Evolutionary conservation across 2,888 invertebrate genomes (phyloP), one percentile per base, ranked within the genome.

Genomic region (Mythimna pallens): DNA sequence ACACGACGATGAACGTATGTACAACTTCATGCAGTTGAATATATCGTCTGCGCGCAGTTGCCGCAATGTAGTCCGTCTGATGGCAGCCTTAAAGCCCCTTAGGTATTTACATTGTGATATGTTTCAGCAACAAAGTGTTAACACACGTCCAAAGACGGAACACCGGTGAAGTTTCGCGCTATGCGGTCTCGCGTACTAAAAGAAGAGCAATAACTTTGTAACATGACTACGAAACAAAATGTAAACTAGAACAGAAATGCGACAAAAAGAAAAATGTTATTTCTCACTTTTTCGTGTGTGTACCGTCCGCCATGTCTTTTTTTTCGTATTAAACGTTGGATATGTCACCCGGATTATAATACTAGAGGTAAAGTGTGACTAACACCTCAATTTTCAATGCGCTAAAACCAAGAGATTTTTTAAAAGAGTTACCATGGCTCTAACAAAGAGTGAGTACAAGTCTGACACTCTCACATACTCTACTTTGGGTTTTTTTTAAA

Each of bases 181-280:
- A 14, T 70, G 77, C 30, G 62, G 82, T 82, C 47, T 81, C 59
- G 61, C 82, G 61, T 81, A 81, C 52, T 62, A 61, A 75, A 76
- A 76, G 40, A 81, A 62, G 57, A 43, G 25, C 34, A 63, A 63
- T 54, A 81, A 82, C 78, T 66, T 78, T 36, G 58, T 50, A 43
- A 50, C 58, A 57, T 17, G 52, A 66, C 43, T 52, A 36, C 50
- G 43, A 47, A 80, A 65, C 52, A 63, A 75, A 77, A 36, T 57
- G 54, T 40, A 58, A 65, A 62, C 36, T 43, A 17, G n/a, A 55
- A 36, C 54, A 58, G 50, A 55, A 20, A 54, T 3, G 58, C 36
- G 52, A 77, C 70, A 69, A 14, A 34, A 20, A 25, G 34, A 34
- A 58, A 34, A 58, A 47, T 47, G 6, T 47, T 17, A 6, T 47